phyloP scores from a whole-genome alignment of 1,140 invertebrate genomes.

The Drosophila grimshawi region DNA sequence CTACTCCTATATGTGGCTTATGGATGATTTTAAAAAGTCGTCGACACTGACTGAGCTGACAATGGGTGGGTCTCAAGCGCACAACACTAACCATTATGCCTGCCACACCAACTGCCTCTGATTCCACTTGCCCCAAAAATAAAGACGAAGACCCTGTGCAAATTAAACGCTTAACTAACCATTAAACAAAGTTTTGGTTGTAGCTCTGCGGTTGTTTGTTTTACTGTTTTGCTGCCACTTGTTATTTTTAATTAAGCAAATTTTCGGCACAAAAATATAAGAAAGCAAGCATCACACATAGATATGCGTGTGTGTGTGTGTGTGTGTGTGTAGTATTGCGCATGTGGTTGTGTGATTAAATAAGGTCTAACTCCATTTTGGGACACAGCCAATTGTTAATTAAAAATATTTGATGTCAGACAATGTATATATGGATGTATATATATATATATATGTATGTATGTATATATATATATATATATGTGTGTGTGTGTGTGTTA shows the following conservation, averaged over 20 bases:
- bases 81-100: neutral
- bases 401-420: constrained; percentile 68
- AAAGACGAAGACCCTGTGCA: constrained; percentile 42
- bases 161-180: constrained; percentile 81
- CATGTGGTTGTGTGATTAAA: constrained; percentile 40
- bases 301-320: neutral
- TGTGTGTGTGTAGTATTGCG: constrained; percentile 17
- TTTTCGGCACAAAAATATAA: constrained; percentile 74
- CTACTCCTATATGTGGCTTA: constrained; percentile 21
- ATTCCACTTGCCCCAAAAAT: neutral
- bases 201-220: constrained; percentile 68
- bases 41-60: constrained; percentile 30
- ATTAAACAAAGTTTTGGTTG: constrained; percentile 80
- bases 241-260: constrained; percentile 82
- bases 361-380: constrained; percentile 36
- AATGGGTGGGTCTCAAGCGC: neutral
- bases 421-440: neutral
- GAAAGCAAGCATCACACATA: constrained; percentile 54
- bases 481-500: constrained; percentile 2
- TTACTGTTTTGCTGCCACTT: constrained; percentile 37
- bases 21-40: constrained; percentile 47
- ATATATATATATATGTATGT: neutral
- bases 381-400: constrained; percentile 67
- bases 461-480: constrained; percentile 3
- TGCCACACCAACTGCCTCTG: neutral